Base-by-base conservation (phyloP, 2,888 invertebrate species). In the Drosophila atripex region DNA sequence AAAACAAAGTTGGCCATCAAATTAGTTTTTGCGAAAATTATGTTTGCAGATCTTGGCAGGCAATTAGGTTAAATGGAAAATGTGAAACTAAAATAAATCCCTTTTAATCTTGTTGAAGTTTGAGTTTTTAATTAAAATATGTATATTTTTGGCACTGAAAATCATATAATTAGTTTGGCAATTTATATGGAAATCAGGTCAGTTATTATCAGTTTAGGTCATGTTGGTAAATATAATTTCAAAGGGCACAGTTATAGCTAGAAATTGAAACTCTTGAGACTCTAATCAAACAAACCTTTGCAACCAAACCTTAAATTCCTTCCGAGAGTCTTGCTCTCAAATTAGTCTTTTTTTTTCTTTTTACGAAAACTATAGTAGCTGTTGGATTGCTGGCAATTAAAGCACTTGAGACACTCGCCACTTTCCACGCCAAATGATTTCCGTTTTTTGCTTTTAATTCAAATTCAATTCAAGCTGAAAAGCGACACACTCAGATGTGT, bases 331-430 rank as follows among this genome's bases (percentile, higher is more conserved):
- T 32, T 60, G 60, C 61, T 43, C 61, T 50, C 45, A 60, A 63
- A 63, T 63, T 63, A 63, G 63, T 61, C 21, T 23, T 63, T 45
- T 45, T 21, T 38, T 30, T 28, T 28, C n/a, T n/a, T 28, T 3
- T 5, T 5, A 7, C 6, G 52, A 51, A 52, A 61, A 76, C 66
- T 61, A 54, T 53, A 28, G 28, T 28, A 28, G 9, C 52, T 53
- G 43, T 51, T 25, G 60, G 64, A 18, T 64, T 21, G 18, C 45
- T 41, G 60, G 54, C 79, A 80, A 80, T 80, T 80, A 80, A 80
- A 78, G 28, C 64, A 78, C 80, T 80, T 73, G 80, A 80, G 86
- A 85, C 86, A 70, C 38, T 70, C 45, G 39, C 46, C 47, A 59
- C 60, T 60, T 23, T 55, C 46, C 64, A 59, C 46, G 63, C 66